Evolutionary conservation across 2,797 vertebrate genomes (phyloP).

Genomic region (Melanotaenia pygmaea): DNA sequence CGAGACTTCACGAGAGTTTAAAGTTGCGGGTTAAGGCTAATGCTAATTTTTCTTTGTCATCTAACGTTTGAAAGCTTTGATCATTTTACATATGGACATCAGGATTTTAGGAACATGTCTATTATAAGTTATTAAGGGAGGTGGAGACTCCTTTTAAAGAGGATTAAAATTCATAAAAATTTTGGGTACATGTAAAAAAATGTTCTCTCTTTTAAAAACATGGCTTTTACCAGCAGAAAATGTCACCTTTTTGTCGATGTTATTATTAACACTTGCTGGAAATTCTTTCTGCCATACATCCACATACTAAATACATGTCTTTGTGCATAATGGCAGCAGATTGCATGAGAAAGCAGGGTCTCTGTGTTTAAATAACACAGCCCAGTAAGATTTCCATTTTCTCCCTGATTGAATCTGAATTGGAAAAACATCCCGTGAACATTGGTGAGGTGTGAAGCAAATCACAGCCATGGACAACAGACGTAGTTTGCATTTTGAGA

Average conservation of each 20-base stretch:
- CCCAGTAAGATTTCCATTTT: slow-evolving; percentile 77
- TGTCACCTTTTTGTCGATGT: background rate
- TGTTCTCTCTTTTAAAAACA: background rate
- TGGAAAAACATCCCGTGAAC: slow-evolving; percentile 67
- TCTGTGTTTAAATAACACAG: slow-evolving; percentile 75
- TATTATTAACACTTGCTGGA: background rate
- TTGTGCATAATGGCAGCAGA: slow-evolving; percentile 45
- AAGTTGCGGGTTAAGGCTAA: no score
- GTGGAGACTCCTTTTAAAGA: no score
- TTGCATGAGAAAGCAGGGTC: slow-evolving; percentile 45
- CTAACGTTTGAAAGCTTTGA: no score
- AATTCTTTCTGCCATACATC: background rate
- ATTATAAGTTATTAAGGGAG: no score
- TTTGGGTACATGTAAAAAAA: no score
- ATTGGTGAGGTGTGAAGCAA: slow-evolving; percentile 25
- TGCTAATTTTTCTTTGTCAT: no score
- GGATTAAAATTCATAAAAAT: no score
- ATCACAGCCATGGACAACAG: no score
- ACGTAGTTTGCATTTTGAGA: no score
- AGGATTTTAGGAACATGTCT: no score
- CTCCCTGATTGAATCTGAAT: slow-evolving; percentile 76
- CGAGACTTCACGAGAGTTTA: no score
- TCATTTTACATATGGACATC: no score
- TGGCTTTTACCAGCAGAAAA: background rate
- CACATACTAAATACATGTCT: background rate